These are phyloP conservation scores for Bufotes viridis DNA, from an alignment of 2,797 vertebrate genomes.

Conservation along the genomic window DNA sequence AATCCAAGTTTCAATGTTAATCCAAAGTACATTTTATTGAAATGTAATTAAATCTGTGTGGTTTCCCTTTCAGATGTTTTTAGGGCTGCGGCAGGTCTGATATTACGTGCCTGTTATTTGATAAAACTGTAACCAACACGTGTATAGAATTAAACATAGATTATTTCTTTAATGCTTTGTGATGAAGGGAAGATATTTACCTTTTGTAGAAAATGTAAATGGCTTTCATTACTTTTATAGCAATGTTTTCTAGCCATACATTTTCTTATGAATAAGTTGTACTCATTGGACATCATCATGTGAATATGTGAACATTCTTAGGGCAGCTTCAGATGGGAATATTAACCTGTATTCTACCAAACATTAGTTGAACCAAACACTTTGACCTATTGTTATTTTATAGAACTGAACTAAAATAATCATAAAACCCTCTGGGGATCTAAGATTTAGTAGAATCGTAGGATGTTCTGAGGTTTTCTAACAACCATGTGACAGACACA, in stretches of 20 bases:
- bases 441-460: too few relatives aligned
- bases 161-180: slow-evolving; percentile 34
- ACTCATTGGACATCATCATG: not conserved
- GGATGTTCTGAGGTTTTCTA: too few relatives aligned
- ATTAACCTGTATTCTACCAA: not conserved
- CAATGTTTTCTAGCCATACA: not conserved
- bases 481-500: too few relatives aligned
- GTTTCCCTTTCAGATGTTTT: slow-evolving; percentile 25
- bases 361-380: not conserved
- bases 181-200: slow-evolving; percentile 29
- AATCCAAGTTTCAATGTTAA: slow-evolving; percentile 25
- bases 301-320: not conserved
- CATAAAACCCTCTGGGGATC: too few relatives aligned
- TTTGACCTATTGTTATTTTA: too few relatives aligned
- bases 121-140: slow-evolving; percentile 21
- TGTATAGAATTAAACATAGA: slow-evolving; percentile 33
- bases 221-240: not conserved
- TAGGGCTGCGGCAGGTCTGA: not conserved
- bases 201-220: slow-evolving; percentile 18
- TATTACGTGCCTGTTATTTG: slow-evolving; percentile 30
- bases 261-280: not conserved
- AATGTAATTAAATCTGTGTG: slow-evolving; percentile 26
- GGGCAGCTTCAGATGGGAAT: not conserved
- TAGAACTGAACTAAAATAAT: too few relatives aligned
- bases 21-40: slow-evolving; percentile 27